Evolutionary conservation across 2,113 vertebrate species (phyloP).

Genomic region (Rhadina sibilatrix): DNA sequence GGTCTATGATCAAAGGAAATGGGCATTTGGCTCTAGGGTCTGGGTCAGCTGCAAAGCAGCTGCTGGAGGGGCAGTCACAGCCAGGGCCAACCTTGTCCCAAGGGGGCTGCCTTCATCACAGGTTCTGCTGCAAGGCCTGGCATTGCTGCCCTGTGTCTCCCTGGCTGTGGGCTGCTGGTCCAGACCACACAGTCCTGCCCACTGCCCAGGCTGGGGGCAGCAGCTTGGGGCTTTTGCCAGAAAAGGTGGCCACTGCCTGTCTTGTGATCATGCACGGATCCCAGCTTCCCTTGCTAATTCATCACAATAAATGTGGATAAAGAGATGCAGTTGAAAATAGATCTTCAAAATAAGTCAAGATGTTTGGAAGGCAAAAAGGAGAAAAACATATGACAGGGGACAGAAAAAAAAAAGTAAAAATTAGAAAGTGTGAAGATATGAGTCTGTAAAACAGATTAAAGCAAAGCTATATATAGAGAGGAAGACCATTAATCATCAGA

Average conservation of each 20-base stretch:
- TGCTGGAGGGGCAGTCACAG: neutral
- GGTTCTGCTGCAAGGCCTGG: neutral
- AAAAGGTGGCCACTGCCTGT: neutral
- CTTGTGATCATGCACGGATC: accelerated
- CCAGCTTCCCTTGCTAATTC: neutral
- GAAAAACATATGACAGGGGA: neutral
- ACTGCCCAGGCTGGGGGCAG: accelerated
- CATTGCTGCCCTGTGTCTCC: neutral
- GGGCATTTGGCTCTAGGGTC: neutral
- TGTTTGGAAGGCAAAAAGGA: neutral
- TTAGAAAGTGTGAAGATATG: neutral
- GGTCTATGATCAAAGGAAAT: neutral
- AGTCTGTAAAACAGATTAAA: neutral
- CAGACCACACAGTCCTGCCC: accelerated
- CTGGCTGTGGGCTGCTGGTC: neutral
- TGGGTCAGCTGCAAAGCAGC: neutral
- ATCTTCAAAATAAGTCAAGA: neutral
- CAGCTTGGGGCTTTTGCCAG: accelerated
- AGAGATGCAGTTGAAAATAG: neutral
- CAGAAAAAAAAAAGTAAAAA: neutral
- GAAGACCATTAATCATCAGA: neutral
- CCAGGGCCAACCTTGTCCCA: neutral
- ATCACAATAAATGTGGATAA: neutral
- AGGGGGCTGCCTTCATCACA: neutral
- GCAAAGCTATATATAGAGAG: neutral